A percentile compares a stretch with the other conserved stretches of the same genome.
Evolutionary conservation across 2,888 invertebrate species (phyloP).

Genomic region (Caenorhabditis sinica): DNA sequence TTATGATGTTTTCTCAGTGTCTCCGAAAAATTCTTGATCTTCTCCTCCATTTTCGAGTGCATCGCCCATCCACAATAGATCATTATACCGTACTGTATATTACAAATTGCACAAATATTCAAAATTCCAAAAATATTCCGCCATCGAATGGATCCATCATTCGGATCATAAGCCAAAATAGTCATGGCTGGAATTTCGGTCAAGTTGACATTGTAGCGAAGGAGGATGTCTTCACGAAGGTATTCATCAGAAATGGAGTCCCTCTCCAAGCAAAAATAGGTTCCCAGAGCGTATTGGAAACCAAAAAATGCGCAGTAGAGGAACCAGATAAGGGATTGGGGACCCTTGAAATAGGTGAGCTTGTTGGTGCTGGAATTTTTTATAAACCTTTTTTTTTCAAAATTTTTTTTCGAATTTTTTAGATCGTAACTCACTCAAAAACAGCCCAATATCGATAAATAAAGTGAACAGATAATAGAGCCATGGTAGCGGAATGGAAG

Average conservation of each 20-base stretch:
- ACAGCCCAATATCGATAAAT: constrained; percentile 34
- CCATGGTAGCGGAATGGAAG: constrained; percentile 33
- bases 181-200: constrained; percentile 24
- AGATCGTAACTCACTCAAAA: constrained; percentile 19
- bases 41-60: constrained; percentile 34
- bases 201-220: constrained; percentile 13
- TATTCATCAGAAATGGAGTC: constrained; percentile 24
- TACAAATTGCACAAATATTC: constrained; percentile 25
- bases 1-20: constrained; percentile 32
- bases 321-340: constrained; percentile 11
- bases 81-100: constrained; percentile 37
- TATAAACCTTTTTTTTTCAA: background rate
- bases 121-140: constrained; percentile 15
- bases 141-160: constrained; percentile 7
- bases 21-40: constrained; percentile 21
- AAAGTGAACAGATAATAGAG: constrained; percentile 25
- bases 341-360: constrained; percentile 18
- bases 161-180: constrained; percentile 20
- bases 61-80: constrained; percentile 32
- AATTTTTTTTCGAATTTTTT: background rate
- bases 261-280: constrained; percentile 16
- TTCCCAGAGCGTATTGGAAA: constrained; percentile 28
- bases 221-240: constrained; percentile 23
- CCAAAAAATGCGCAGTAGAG: constrained; percentile 20
- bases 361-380: constrained; percentile 26